Percentiles rank a stretch among this genome's conserved stretches.
Evolutionary conservation across 2,113 vertebrate genomes (phyloP).

Genomic region (Isurus oxyrinchus): DNA sequence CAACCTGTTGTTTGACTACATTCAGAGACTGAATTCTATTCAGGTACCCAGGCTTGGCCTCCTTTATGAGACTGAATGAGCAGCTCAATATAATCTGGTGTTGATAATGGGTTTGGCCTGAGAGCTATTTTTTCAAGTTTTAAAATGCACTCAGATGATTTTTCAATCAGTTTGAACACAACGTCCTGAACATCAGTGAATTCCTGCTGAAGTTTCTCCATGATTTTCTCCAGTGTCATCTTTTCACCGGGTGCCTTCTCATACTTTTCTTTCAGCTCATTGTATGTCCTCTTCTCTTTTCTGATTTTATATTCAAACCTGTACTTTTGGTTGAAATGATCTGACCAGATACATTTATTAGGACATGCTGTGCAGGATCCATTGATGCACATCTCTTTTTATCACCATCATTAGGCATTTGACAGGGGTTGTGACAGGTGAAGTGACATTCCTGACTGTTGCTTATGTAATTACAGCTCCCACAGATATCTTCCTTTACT

Average conservation of each 20-base stretch:
- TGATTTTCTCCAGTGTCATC: slow-evolving; percentile 41
- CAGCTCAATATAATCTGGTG: slow-evolving; percentile 40
- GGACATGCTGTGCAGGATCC: slow-evolving; percentile 28
- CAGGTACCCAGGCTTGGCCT: slow-evolving; percentile 42
- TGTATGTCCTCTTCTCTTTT: slow-evolving; percentile 40
- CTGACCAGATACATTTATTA: slow-evolving; percentile 36
- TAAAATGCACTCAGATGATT: too few relatives aligned
- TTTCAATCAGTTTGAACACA: too few relatives aligned
- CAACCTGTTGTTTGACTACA: background rate
- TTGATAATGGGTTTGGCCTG: background rate
- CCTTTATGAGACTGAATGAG: slow-evolving; percentile 42
- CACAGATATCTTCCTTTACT: background rate
- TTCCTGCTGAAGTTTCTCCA: too few relatives aligned
- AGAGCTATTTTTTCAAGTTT: too few relatives aligned
- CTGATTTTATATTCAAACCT: background rate
- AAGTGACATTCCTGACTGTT: slow-evolving; percentile 43
- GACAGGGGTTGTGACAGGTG: slow-evolving; percentile 41
- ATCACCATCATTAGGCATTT: rapidly evolving
- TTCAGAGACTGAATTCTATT: slow-evolving; percentile 37
- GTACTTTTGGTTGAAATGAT: slow-evolving; percentile 45
- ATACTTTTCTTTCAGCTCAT: slow-evolving; percentile 34
- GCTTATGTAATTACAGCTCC: rapidly evolving
- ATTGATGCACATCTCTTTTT: background rate
- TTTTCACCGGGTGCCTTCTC: slow-evolving; percentile 40
- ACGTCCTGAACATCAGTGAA: too few relatives aligned